Evolutionary conservation across 2,113 vertebrate species (phyloP), one percentile per base, ranked within the genome.

Genomic region (Craseonycteris thonglongyai): DNA sequence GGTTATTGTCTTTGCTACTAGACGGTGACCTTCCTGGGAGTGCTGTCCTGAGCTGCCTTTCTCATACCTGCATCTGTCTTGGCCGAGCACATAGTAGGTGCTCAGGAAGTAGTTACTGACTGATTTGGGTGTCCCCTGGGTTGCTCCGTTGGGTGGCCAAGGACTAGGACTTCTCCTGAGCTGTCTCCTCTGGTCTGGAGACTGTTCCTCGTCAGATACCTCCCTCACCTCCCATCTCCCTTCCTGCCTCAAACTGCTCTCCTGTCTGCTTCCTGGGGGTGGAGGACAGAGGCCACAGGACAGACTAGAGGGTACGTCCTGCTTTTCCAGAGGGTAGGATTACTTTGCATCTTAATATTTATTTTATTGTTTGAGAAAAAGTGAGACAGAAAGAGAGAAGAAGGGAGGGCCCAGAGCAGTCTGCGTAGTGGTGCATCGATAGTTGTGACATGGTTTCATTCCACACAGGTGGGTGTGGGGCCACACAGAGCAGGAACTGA

Each of bases 131-230:
- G 95, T 94, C 97, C 96, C 93, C 59, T 96, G 96, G 92, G 92
- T 97, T 94, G 94, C 95, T 97, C 97, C 93, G 95, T 96, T 95
- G 96, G 95, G 88, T 94, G 97, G 86, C 93, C 30, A 84, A 97
- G 97, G 94, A 96, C 96, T 66, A 91, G 79, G 71, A 92, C 96
- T 97, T 96, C 97, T 97, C 69, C 96, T 74, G 93, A 66, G 35
- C 4, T 5, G 35, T 72, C 35, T 96, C 94, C 96, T 96, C 90
- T 94, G 49, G 75, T 90, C 95, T 94, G 97, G 95, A 94, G 22
- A 85, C 82, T 71, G 72, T 75, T 93, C 49, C 75, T 45, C 18
- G 47, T 35, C 65, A 58, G 16, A 19, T 6, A 10, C 75, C 18
- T 26, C 30, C 13, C 40, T 30, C 24, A 38, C 65, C 84, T 71